Evolutionary conservation across 1,140 invertebrate species (phyloP).

Genomic region (Gonioctena quinquepunctata): DNA sequence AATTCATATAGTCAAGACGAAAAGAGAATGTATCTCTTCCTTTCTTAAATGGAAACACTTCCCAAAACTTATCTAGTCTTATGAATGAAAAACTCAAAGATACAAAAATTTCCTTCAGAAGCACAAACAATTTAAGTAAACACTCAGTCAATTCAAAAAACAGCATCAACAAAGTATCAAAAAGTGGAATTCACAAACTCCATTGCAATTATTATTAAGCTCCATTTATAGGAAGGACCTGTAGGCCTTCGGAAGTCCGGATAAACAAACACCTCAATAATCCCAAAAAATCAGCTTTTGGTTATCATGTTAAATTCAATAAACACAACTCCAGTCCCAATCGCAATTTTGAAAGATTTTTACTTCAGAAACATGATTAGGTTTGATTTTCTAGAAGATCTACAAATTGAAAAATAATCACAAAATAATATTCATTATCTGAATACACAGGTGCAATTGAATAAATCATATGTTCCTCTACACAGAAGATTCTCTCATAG

Average conservation of each 20-base stretch:
- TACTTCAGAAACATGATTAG: not conserved
- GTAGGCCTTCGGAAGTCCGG: not conserved
- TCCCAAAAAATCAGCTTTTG: not conserved
- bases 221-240: not conserved
- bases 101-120: too few species aligned
- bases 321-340: not conserved
- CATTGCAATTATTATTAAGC: not conserved
- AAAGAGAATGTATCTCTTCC: too few species aligned
- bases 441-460: too few species aligned
- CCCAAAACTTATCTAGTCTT: too few species aligned
- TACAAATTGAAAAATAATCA: too few species aligned
- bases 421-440: too few species aligned
- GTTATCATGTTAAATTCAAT: not conserved
- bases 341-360: not conserved
- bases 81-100: too few species aligned
- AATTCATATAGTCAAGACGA: too few species aligned
- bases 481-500: too few species aligned
- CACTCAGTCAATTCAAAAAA: not conserved
- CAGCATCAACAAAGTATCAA: not conserved
- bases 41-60: too few species aligned
- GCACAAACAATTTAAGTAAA: not conserved
- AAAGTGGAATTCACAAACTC: not conserved
- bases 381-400: too few species aligned
- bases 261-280: not conserved
- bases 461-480: too few species aligned